Base-by-base conservation (phyloP, 2,113 vertebrate genomes). In the Aphelocoma coerulescens region DNA sequence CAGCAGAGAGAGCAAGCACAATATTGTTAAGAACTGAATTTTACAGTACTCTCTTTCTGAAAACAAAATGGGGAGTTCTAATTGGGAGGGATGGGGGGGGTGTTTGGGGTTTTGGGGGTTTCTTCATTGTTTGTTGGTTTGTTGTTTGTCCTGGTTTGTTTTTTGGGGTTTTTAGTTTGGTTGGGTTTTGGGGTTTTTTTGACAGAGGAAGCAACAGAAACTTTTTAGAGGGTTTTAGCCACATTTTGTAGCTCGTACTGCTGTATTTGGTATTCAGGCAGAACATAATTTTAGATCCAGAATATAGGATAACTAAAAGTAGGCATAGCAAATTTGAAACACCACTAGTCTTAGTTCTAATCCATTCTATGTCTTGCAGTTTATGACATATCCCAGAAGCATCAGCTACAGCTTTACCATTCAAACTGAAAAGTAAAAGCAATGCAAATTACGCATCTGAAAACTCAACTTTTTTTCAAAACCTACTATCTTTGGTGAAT, bases 31-130 rank as follows among this genome's bases (percentile, higher is more conserved):
- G 24, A 79, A 59, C 3, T 22, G 22, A 59, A 49, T 85, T 69
- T 66, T 88, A 23, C 30, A 44, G 16, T 35, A 65, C 27, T 86
- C 26, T 21, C 17, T 55, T 37, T 24, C 39, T 62, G 37, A 39
- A 68, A 91, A 84, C 4, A 68, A 83, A 73, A n/a, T 1, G 1
- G 4, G 13, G 17, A 65, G 5, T 48, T 62, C 54, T 43, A 37
- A 68, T 9, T n/a, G 30, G 1, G 26, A 30, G 10, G 12, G 6
- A 5, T 16, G 3, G 3, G 18, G 18, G 27, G 2, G 2, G 1
- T 57, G 11, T 28, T 44, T 55, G 9, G 3, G 16, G 12, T 15
- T 8, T 48, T 22, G 19, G 5, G 15, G 4, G 2, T 10, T 18
- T 39, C n/a, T 27, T 9, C 2, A 3, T 21, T 21, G 2, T 3